A percentile compares a stretch with the other conserved stretches of the same genome.
phyloP scores from a whole-genome alignment of 2,113 vertebrate genomes.

The Pyrgilauda ruficollis region DNA sequence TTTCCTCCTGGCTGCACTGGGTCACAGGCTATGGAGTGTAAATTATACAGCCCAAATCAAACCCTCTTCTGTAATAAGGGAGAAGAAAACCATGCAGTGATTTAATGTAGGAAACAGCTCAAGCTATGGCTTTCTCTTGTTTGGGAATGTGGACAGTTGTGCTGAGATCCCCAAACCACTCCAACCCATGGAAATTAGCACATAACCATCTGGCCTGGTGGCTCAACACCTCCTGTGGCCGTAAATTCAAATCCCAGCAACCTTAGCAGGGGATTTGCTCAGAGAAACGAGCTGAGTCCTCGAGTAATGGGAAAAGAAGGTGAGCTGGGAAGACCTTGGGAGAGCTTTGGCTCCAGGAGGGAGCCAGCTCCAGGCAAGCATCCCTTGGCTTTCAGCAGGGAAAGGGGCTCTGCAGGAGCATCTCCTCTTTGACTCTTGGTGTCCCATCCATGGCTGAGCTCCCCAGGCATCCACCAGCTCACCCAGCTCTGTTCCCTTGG shows the following conservation, averaged over 20 bases:
- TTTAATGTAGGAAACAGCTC: slow-evolving; percentile 21
- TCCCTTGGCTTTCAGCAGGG: neutral
- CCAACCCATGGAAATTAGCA: slow-evolving; percentile 20
- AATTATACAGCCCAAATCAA: neutral
- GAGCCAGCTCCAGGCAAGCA: neutral
- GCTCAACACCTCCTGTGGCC: slow-evolving; percentile 35
- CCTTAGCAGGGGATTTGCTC: slow-evolving; percentile 39
- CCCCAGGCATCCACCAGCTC: neutral
- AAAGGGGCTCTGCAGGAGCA: neutral
- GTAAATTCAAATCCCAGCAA: slow-evolving; percentile 52
- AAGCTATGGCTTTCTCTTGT: neutral
- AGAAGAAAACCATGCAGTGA: slow-evolving; percentile 9
- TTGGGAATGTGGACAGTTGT: neutral
- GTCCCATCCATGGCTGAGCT: neutral
- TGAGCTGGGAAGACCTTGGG: neutral
- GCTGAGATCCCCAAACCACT: slow-evolving; percentile 13
- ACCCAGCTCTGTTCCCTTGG: accelerated
- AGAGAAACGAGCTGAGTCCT: neutral
- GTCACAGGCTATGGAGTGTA: neutral
- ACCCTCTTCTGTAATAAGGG: neutral
- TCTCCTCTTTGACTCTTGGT: neutral
- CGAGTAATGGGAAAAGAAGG: slow-evolving; percentile 26
- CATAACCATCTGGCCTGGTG: slow-evolving; percentile 49
- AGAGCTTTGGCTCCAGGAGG: neutral
- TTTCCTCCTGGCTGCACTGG: neutral